Evolutionary conservation across 2,113 vertebrate species (phyloP).

Genomic region (Beaufortia kweichowensis): DNA sequence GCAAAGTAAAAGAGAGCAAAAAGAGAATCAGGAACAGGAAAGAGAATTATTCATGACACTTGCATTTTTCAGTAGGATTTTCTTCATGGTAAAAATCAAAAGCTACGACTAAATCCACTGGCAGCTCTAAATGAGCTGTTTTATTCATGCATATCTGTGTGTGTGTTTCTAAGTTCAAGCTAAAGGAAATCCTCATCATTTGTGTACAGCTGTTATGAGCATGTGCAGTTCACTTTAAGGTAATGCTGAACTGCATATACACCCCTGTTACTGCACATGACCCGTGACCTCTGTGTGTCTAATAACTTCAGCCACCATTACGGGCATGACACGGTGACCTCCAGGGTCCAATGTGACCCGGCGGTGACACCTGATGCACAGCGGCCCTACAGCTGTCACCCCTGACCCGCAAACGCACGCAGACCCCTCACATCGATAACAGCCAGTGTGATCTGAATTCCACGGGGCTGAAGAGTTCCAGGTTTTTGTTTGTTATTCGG

Average conservation of each 20-base stretch:
- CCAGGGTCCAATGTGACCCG: conserved; percentile 20
- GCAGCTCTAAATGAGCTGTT: background rate
- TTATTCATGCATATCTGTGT: conserved; percentile 11
- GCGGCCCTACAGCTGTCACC: conserved; percentile 29
- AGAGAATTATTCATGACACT: conserved; percentile 34
- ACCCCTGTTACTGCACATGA: conserved; percentile 59
- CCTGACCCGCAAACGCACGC: conserved; percentile 36
- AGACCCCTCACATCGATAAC: conserved; percentile 12
- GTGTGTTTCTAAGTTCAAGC: conserved; percentile 51
- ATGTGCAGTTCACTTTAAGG: conserved; percentile 68
- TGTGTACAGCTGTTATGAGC: conserved; percentile 53
- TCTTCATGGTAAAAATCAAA: background rate
- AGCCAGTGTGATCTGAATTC: conserved; percentile 20
- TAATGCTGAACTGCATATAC: conserved; percentile 60
- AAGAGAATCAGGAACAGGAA: conserved; percentile 3
- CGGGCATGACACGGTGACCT: conserved; percentile 54
- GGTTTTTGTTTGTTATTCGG: background rate
- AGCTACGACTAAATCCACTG: background rate
- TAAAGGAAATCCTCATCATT: conserved; percentile 67
- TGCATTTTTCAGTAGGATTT: background rate
- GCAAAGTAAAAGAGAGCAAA: conserved; percentile 6
- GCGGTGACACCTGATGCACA: conserved; percentile 36
- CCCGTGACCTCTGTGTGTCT: conserved; percentile 65
- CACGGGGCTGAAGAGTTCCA: background rate
- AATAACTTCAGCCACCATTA: conserved; percentile 49